These are phyloP conservation scores for Aurelia sp. DNA, from an alignment of 30 jellyfish, hydroid and myxozoan genomes.

Conservation along the genomic window DNA sequence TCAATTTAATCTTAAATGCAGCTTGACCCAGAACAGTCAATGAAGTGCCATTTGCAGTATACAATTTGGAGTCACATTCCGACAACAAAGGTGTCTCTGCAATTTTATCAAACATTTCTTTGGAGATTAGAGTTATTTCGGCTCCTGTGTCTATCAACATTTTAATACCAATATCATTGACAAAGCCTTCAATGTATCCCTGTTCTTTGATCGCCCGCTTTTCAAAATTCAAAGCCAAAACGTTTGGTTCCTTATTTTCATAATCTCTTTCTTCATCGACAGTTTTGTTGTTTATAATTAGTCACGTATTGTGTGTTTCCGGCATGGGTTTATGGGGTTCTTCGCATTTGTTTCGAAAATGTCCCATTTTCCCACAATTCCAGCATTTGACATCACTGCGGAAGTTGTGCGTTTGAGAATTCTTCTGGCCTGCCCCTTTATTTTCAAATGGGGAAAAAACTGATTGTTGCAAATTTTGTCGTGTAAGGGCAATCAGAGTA, in stretches of 20 bases:
- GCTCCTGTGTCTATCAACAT: slow-evolving; percentile 28
- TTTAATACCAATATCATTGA: neutral
- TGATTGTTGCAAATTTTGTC: neutral
- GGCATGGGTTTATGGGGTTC: too few relatives aligned
- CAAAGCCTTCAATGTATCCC: slow-evolving; percentile 23
- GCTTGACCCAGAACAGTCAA: neutral
- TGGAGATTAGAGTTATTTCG: slow-evolving; percentile 15
- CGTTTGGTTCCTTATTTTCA: neutral
- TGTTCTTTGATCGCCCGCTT: slow-evolving; percentile 19
- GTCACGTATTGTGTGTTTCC: too few relatives aligned
- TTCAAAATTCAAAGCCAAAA: neutral
- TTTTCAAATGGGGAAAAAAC: too few relatives aligned
- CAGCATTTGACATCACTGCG: neutral
- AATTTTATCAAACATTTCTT: slow-evolving; percentile 16
- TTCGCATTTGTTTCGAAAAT: too few relatives aligned
- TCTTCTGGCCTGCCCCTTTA: too few relatives aligned
- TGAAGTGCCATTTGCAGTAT: too few relatives aligned
- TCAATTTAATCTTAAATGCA: slow-evolving; percentile 11
- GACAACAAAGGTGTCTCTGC: slow-evolving; percentile 6
- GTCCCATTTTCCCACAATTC: too few relatives aligned
- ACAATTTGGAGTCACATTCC: neutral
- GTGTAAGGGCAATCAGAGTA: slow-evolving; percentile 11
- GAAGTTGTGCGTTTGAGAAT: too few relatives aligned
- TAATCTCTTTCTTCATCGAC: neutral
- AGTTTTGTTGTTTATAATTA: too few relatives aligned